Evolutionary conservation across 2,888 invertebrate genomes (phyloP).

Genomic region (Odontothrips loti): DNA sequence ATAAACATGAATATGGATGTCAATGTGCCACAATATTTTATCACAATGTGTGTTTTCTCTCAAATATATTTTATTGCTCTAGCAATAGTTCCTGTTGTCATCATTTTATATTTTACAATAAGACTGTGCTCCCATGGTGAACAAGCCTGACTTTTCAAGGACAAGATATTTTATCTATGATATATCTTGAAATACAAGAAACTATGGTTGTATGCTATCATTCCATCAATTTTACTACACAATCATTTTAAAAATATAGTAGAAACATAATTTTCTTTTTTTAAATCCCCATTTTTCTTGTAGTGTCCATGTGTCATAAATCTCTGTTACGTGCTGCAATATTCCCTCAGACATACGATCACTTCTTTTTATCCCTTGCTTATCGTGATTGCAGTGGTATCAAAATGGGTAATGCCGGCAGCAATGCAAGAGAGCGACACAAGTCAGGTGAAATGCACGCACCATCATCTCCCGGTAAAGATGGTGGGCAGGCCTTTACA

Average conservation of each 20-base stretch:
- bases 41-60: not conserved
- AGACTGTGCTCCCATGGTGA: too few species aligned
- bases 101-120: not conserved
- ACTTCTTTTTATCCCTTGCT: too few species aligned
- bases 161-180: too few species aligned
- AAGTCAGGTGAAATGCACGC: slow-evolving; percentile 58
- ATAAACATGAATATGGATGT: not conserved
- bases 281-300: not conserved
- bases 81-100: not conserved
- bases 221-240: not conserved
- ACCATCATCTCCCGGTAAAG: slow-evolving; percentile 60
- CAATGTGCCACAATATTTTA: not conserved
- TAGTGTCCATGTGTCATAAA: not conserved
- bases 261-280: not conserved
- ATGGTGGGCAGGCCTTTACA: slow-evolving; percentile 75
- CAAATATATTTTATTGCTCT: not conserved
- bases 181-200: too few species aligned
- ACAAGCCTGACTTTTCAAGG: too few species aligned
- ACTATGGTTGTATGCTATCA: not conserved
- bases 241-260: not conserved
- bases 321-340: too few species aligned
- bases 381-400: not conserved
- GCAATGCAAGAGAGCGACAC: slow-evolving; percentile 69
- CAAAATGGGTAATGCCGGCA: slow-evolving; percentile 74
- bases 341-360: too few species aligned